phyloP scores from a whole-genome alignment of 2,113 vertebrate genomes.

The Neofelis nebulosa region DNA sequence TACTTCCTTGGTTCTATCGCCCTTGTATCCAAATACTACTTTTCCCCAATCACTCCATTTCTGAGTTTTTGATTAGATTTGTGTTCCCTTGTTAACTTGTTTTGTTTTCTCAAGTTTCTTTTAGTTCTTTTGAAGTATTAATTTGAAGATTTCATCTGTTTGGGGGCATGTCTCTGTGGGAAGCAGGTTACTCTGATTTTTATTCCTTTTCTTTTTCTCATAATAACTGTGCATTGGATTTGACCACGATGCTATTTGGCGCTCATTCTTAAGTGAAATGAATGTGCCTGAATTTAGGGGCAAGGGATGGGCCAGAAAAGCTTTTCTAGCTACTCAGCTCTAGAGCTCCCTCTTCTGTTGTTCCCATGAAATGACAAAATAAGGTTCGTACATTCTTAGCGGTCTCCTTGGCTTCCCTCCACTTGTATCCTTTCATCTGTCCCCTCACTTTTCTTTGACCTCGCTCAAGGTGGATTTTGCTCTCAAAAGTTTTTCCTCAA shows the following conservation, averaged over 20 bases:
- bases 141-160: constrained; percentile 32
- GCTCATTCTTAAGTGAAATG: constrained; percentile 49
- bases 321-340: not conserved
- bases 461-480: not conserved
- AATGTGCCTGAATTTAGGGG: constrained; percentile 22
- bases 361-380: not conserved
- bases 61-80: not conserved
- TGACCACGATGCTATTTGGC: constrained; percentile 53
- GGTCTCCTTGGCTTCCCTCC: not conserved
- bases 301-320: not conserved
- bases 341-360: not conserved
- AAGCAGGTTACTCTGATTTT: constrained; percentile 12
- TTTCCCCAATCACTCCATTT: not conserved
- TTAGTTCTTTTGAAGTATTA: constrained; percentile 2
- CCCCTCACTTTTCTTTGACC: not conserved
- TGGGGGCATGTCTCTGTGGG: constrained; percentile 47
- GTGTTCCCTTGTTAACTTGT: not conserved
- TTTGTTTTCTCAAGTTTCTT: constrained; percentile 1
- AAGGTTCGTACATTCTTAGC: not conserved
- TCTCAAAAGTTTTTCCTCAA: not conserved
- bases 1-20: not conserved
- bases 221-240: constrained; percentile 20
- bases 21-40: not conserved
- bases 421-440: not conserved
- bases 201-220: not conserved